phyloP scores from a whole-genome alignment of 2,888 invertebrate genomes.

The Eupithecia abbreviata region DNA sequence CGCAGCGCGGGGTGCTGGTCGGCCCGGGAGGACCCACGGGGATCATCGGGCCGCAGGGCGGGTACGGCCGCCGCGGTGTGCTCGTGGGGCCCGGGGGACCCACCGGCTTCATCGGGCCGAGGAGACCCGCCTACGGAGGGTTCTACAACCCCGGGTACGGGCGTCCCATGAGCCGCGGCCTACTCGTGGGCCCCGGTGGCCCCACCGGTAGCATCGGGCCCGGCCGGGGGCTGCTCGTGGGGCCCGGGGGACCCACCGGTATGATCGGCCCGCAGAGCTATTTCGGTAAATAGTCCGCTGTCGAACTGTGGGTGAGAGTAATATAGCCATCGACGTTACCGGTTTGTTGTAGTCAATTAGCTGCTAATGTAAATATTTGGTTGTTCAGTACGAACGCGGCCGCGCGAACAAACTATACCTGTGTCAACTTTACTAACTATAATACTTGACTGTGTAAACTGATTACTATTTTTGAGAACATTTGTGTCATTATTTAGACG shows the following conservation, averaged over 20 bases:
- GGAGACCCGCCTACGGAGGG: constrained; percentile 42
- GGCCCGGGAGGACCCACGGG: constrained; percentile 73
- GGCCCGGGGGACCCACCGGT: constrained; percentile 78
- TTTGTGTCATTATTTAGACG: neutral
- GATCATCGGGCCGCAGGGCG: constrained; percentile 49
- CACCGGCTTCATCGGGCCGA: constrained; percentile 60
- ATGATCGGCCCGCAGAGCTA: constrained; percentile 63
- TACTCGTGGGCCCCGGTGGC: constrained; percentile 74
- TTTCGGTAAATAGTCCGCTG: constrained; percentile 71
- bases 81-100: constrained; percentile 77
- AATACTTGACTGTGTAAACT: too few species aligned
- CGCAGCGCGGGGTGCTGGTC: constrained; percentile 68
- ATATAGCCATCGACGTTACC: constrained; percentile 18
- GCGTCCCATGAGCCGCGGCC: constrained; percentile 54
- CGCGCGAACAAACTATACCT: neutral
- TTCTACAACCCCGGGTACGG: constrained; percentile 48
- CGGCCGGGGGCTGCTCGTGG: constrained; percentile 56
- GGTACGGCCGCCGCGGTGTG: constrained; percentile 52
- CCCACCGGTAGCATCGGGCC: constrained; percentile 62
- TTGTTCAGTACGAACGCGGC: constrained; percentile 16
- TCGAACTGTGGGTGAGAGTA: constrained; percentile 20
- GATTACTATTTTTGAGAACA: neutral
- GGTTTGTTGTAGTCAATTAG: constrained; percentile 29
- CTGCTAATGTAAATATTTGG: constrained; percentile 51
- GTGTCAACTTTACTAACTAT: too few species aligned